Conservation (phyloP, 2,113 vertebrate genomes). For the Rynchops niger region DNA sequence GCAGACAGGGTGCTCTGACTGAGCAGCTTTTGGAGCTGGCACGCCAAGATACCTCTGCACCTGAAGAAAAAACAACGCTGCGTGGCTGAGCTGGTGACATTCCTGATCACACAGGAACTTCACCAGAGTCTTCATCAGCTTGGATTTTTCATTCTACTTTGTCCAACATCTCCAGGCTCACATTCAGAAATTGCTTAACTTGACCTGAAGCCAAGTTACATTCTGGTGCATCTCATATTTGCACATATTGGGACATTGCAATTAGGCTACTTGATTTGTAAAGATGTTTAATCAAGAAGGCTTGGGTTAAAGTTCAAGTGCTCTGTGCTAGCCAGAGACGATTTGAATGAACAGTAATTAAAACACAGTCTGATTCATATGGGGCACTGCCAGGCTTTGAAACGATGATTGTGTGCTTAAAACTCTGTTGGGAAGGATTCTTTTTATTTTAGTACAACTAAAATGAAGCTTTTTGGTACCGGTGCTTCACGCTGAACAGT, state of each 20-base stretch:
- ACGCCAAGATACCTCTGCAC: not conserved
- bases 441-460: not conserved
- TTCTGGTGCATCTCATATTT: not conserved
- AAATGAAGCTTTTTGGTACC: not conserved
- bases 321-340: not conserved
- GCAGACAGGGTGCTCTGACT: not conserved
- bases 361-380: not conserved
- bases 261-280: not conserved
- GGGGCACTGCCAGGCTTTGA: not conserved
- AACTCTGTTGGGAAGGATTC: not conserved
- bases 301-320: not conserved
- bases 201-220: not conserved
- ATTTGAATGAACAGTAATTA: not conserved
- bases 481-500: not conserved
- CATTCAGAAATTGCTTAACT: not conserved
- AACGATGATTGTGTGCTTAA: rapidly evolving
- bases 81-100: not conserved
- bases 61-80: not conserved
- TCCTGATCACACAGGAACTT: not conserved
- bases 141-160: not conserved
- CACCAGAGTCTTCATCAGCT: not conserved
- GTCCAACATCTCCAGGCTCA: not conserved
- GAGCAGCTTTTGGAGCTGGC: not conserved
- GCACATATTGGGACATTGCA: not conserved
- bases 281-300: not conserved